These are phyloP conservation scores for Panthera leo DNA, from an alignment of 2,113 vertebrate genomes.

Conservation along the genomic window DNA sequence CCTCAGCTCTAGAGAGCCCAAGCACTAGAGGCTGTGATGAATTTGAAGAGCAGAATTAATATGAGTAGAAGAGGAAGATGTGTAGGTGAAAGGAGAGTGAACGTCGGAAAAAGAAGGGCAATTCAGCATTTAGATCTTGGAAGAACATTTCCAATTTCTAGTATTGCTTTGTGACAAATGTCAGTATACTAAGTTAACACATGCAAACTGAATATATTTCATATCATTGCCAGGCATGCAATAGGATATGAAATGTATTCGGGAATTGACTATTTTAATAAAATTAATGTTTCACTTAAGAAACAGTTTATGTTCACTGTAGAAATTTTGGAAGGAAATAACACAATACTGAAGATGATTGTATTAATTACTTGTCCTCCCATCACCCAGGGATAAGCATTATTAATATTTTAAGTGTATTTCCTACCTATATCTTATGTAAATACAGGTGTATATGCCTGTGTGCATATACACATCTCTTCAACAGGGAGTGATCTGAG, in stretches of 20 bases:
- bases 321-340: neutral
- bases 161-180: neutral
- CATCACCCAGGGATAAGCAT: neutral
- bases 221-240: conserved; percentile 5
- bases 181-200: conserved; percentile 9
- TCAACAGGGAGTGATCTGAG: neutral
- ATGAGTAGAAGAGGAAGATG: neutral
- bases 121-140: neutral
- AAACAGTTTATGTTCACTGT: neutral
- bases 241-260: neutral
- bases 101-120: neutral
- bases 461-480: neutral
- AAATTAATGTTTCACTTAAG: neutral
- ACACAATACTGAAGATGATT: neutral
- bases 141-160: neutral
- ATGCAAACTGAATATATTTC: neutral
- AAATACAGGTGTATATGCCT: neutral
- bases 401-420: neutral
- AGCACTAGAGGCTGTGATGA: neutral
- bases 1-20: neutral
- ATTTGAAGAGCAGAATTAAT: neutral
- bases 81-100: neutral
- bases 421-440: neutral
- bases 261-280: neutral
- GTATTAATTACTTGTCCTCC: neutral